Percentiles rank a stretch among this genome's conserved stretches.
These are phyloP conservation scores for Heterocephalus glaber DNA, from an alignment of 2,113 vertebrate species.

Conservation along the genomic window DNA sequence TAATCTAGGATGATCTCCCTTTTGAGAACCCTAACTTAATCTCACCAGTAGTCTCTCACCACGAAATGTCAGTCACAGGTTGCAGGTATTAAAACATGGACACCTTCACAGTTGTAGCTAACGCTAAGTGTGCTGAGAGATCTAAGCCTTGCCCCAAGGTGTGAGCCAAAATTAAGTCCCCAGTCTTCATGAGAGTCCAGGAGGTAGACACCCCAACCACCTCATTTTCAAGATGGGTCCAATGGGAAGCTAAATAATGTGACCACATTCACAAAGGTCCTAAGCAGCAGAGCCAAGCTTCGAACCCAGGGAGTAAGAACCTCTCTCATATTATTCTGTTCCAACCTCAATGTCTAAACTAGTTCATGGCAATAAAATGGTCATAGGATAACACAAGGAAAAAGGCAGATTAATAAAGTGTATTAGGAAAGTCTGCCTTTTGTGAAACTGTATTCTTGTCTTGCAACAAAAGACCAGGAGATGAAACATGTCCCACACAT, in stretches of 20 bases:
- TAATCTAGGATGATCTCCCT: background rate
- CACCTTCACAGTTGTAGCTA: background rate
- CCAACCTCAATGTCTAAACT: background rate
- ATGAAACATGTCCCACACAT: rapidly evolving
- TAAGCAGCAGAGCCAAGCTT: background rate
- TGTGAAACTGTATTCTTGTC: background rate
- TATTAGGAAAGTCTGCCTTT: background rate
- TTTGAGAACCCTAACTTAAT: background rate
- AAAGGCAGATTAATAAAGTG: background rate
- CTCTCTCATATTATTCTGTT: background rate
- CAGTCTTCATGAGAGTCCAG: background rate
- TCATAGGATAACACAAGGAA: background rate
- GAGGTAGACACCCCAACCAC: too few relatives aligned
- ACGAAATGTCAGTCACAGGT: background rate
- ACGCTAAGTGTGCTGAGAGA: too few relatives aligned
- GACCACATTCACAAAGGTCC: background rate
- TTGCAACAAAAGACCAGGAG: too few relatives aligned
- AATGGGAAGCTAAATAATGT: background rate
- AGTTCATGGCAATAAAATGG: background rate
- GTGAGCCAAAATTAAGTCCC: background rate
- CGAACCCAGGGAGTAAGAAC: background rate
- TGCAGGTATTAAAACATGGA: background rate
- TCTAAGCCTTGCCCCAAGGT: rapidly evolving
- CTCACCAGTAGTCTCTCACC: background rate
- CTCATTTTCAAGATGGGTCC: background rate